Evolutionary conservation across 2,888 invertebrate genomes (phyloP), one percentile per base, ranked within the genome.

Genomic region (Lasioglossum zephyrum): DNA sequence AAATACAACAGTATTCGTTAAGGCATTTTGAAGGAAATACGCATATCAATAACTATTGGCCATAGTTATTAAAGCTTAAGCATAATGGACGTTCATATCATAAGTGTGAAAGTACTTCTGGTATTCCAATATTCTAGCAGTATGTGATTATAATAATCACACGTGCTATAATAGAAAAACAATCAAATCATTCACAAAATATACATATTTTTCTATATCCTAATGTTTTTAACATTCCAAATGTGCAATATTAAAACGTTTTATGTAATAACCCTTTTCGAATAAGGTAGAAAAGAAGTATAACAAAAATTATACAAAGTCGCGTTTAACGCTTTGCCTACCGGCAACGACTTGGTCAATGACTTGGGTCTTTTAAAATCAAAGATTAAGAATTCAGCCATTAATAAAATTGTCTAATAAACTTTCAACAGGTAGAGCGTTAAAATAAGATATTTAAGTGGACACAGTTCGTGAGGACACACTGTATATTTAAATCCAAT

Each of bases 1-100:
- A 39, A 63, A 63, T 76, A 73, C 82, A 77, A 75, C 76, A 82
- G 70, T 86, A 84, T 78, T 82, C 53, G 22, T 66, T 63, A 77
- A 77, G n/a, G 39, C n/a, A 85, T 69, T 80, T 73, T 26, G 44
- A 41, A 74, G 60, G 9, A 66, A 57, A 11, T 31, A 79, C 18
- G 18, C 63, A 74, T 80, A 79, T 78, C 63, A 73, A 57, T 73
- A 77, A 49, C 13, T 70, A 69, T 73, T 81, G 53, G 53, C 76
- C 73, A n/a, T 60, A 70, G 13, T 75, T 57, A 18, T 3, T 73
- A 41, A 74, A 60, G 47, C 26, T 57, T 26, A 77, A 86, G 49
- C 47, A 60, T 53, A 84, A 79, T 6, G 2, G 2, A 76, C 53
- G 8, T 77, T 73, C 9, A 31, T 69, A 73, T 77, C 31, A 57